phyloP scores from a whole-genome alignment of 2,113 vertebrate species.

The Protobothrops flavoviridis region DNA sequence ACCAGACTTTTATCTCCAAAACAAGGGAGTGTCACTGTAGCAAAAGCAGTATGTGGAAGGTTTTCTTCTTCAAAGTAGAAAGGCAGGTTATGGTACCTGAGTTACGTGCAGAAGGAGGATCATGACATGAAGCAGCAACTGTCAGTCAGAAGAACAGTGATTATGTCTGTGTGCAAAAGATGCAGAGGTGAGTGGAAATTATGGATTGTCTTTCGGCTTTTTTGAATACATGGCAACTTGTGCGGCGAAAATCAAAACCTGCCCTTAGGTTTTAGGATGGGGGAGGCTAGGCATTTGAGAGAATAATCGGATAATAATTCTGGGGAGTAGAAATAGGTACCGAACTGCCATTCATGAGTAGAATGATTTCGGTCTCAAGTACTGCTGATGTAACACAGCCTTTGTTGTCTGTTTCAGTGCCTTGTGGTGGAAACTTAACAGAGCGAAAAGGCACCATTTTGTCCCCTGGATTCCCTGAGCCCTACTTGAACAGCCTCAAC shows the following conservation, averaged over 20 bases:
- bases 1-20: neutral
- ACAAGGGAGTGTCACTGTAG: neutral
- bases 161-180: neutral
- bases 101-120: neutral
- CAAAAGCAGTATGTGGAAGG: neutral
- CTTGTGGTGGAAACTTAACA: constrained; percentile 93
- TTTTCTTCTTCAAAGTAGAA: neutral
- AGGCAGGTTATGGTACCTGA: neutral
- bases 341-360: neutral
- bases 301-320: neutral
- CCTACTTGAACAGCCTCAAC: constrained; percentile 97
- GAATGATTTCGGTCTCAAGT: rapidly evolving
- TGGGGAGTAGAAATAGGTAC: neutral
- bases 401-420: constrained; percentile 72
- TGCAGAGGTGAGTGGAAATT: neutral
- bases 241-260: neutral
- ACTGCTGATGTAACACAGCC: neutral
- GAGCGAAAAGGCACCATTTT: constrained; percentile 93
- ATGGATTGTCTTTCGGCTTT: neutral
- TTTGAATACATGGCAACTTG: too few relatives aligned
- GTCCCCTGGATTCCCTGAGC: constrained; percentile 94
- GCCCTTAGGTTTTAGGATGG: neutral
- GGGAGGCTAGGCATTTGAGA: neutral
- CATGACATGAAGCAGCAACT: neutral
- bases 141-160: neutral